Base-by-base conservation (phyloP, 1,140 invertebrate genomes). In the Drosophila prosaltans region DNA sequence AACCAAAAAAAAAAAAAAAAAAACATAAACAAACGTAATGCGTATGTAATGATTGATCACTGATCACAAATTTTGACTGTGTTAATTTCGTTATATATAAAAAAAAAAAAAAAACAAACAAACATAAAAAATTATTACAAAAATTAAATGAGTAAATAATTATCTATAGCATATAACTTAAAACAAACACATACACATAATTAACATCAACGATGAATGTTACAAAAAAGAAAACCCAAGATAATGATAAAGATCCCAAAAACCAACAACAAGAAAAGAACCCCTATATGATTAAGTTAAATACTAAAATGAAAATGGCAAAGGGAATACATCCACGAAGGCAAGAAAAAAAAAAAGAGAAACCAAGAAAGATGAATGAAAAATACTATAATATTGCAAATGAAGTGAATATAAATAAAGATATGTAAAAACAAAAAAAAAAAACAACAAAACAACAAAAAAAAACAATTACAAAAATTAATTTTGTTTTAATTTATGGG, bases 11-110 rank as follows among this genome's bases (percentile, higher is more conserved):
- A 81, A 81, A 85, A 72, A 90, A 51, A 51, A 4, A 21, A 85
- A 85, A 74, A 90, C 7, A 51, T 2, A 45, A 21, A 51, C 45
- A 86, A 81, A 84, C 77, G 80, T 90, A 86, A 85, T 90, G 86
- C 77, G 80, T 91, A 90, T 90, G 74, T 88, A 90, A 84, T 88
- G 80, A 86, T 88, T 90, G 88, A 91, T 90, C 88, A 90, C 78
- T 91, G 88, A 91, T 91, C 88, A 91, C 83, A 88, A 90, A 90
- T 90, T 90, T 90, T 91, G 86, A 91, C 88, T 91, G 88, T 91
- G 82, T 91, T 91, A 91, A 91, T 90, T 91, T 90, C 86, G 84
- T 89, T 89, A 89, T 79, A 89, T 85, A 89, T 78, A 89, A 80
- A 79, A 67, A 80, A 74, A 69, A 78, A 84, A 75, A 40, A 58